phyloP scores from a whole-genome alignment of 2,797 vertebrate species.

The Avahi laniger region DNA sequence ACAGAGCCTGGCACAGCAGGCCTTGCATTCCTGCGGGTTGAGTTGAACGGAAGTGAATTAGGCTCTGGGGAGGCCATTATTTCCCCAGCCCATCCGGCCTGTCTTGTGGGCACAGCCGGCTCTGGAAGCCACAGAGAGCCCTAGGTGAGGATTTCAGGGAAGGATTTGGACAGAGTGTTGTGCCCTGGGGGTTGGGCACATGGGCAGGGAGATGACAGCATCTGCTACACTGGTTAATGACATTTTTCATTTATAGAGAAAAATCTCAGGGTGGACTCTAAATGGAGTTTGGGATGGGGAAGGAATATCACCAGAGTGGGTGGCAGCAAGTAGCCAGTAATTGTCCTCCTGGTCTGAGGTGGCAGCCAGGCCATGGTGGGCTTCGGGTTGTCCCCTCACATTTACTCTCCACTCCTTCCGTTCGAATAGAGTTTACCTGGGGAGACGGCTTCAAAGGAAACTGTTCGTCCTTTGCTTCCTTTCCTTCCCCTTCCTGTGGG shows the following conservation, averaged over 20 bases:
- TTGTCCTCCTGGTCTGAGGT: not conserved
- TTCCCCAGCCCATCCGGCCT: not conserved
- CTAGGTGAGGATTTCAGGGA: not conserved
- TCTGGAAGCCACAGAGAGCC: not conserved
- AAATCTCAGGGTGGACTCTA: not conserved
- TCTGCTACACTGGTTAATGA: not conserved
- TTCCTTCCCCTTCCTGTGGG: not conserved
- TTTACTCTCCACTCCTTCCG: not conserved
- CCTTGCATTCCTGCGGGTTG: not conserved
- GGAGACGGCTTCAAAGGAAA: not conserved
- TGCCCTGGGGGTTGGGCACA: not conserved
- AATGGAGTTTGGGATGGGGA: not conserved
- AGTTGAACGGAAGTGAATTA: not conserved
- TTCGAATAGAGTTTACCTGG: not conserved
- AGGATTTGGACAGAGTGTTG: not conserved
- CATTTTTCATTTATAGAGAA: not conserved
- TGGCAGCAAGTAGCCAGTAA: too few relatives aligned
- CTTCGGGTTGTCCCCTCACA: not conserved
- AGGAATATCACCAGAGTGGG: not conserved
- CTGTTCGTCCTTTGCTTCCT: not conserved
- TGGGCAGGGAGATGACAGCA: not conserved
- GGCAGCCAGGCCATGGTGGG: not conserved
- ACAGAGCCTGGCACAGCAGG: not conserved
- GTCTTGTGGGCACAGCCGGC: not conserved
- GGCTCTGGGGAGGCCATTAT: not conserved